phyloP scores from a whole-genome alignment of 2,113 vertebrate species.

The Ptilonorhynchus violaceus region DNA sequence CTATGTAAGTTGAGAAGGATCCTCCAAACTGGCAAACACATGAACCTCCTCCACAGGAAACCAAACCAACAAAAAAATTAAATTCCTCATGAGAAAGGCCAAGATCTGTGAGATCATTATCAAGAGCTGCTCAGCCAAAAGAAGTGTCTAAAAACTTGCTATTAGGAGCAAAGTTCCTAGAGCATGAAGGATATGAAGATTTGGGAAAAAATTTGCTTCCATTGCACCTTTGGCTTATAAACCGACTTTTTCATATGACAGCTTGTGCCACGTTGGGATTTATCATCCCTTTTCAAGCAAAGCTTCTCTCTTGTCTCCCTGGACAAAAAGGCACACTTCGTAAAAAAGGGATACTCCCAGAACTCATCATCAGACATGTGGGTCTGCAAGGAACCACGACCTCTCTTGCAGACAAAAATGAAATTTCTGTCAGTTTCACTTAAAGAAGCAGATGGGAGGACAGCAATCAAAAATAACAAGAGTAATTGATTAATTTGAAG shows the following conservation, averaged over 20 bases:
- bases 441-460: background rate
- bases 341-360: background rate
- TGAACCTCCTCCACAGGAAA: background rate
- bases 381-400: background rate
- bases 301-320: background rate
- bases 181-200: background rate
- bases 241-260: background rate
- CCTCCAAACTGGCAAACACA: background rate
- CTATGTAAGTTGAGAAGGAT: background rate
- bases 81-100: background rate
- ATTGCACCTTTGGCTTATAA: background rate
- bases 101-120: background rate
- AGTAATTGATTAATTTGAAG: background rate
- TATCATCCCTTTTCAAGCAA: background rate
- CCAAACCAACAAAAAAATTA: fast-evolving
- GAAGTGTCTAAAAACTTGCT: background rate
- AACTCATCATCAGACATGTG: background rate
- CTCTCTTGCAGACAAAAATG: background rate
- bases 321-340: background rate
- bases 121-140: background rate
- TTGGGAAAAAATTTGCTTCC: background rate
- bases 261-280: background rate
- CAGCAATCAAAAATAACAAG: background rate
- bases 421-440: background rate
- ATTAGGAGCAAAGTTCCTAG: background rate